These are phyloP conservation scores for Drosophila peninsularis DNA, from an alignment of 2,888 invertebrate genomes.

Conservation along the genomic window DNA sequence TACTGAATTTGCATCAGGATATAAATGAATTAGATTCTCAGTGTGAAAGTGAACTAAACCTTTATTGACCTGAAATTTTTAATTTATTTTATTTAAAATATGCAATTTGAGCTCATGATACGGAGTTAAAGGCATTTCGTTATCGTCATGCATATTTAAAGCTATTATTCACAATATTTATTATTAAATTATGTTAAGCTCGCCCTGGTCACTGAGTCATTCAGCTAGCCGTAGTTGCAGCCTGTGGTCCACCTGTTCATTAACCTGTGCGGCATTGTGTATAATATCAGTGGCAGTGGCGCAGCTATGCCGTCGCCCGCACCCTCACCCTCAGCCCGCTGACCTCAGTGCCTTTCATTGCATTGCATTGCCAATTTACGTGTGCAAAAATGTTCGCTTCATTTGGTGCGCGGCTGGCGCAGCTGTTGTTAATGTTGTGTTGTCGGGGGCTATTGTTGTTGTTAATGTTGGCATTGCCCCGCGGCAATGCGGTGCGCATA, in stretches of 20 bases:
- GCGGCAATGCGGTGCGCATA: conserved; percentile 53
- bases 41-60: too few relatives aligned
- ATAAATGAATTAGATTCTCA: neutral
- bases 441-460: conserved; percentile 28
- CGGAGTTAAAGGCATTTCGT: neutral
- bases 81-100: neutral
- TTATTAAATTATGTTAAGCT: conserved; percentile 20
- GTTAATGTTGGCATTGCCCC: conserved; percentile 32
- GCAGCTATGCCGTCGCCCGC: conserved; percentile 5
- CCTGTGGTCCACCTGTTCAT: conserved; percentile 48
- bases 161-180: conserved; percentile 7
- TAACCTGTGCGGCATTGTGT: conserved; percentile 46
- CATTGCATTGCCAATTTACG: conserved; percentile 24
- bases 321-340: neutral
- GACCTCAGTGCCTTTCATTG: neutral
- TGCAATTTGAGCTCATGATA: neutral
- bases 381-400: conserved; percentile 69
- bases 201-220: conserved; percentile 19
- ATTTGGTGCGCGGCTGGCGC: conserved; percentile 62
- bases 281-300: conserved; percentile 54
- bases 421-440: conserved; percentile 49
- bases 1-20: too few relatives aligned
- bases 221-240: conserved; percentile 1
- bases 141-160: neutral
- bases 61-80: neutral